Conservation (phyloP, 2,113 vertebrate species). For the Morphnarchus princeps region DNA sequence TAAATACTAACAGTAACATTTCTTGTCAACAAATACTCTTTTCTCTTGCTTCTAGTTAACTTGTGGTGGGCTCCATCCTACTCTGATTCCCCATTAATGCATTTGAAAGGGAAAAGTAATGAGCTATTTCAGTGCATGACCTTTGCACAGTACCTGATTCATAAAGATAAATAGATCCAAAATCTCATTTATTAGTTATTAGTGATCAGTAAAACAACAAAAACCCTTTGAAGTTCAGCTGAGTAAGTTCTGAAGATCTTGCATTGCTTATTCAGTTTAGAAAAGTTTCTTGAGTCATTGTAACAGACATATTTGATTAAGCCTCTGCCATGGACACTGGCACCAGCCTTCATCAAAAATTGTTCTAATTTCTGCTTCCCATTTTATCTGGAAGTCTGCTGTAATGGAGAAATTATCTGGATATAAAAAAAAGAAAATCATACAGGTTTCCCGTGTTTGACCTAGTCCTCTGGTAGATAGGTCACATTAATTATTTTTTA, state of each 20-base stretch:
- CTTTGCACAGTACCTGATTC: conserved; percentile 55
- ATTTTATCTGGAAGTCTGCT: background rate
- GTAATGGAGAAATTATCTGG: background rate
- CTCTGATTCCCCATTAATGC: conserved; percentile 5
- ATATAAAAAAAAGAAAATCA: background rate
- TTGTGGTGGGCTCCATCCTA: background rate
- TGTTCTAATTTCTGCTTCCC: background rate
- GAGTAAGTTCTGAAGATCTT: background rate
- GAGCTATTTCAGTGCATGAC: conserved; percentile 6
- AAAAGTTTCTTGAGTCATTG: background rate
- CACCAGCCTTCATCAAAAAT: background rate
- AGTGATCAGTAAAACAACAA: background rate
- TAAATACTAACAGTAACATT: background rate
- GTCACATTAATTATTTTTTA: background rate
- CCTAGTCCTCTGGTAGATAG: background rate
- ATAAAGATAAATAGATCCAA: conserved; percentile 21
- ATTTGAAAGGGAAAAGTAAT: conserved; percentile 12
- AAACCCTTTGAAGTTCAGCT: background rate
- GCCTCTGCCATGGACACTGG: background rate
- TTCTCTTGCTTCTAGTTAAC: conserved; percentile 24
- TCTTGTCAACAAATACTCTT: background rate
- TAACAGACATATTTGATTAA: background rate
- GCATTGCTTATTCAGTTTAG: background rate
- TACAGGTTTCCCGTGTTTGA: background rate
- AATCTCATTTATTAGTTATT: background rate